Evolutionary conservation across 2,888 invertebrate genomes (phyloP).

Genomic region (Meiosimyza decipiens): DNA sequence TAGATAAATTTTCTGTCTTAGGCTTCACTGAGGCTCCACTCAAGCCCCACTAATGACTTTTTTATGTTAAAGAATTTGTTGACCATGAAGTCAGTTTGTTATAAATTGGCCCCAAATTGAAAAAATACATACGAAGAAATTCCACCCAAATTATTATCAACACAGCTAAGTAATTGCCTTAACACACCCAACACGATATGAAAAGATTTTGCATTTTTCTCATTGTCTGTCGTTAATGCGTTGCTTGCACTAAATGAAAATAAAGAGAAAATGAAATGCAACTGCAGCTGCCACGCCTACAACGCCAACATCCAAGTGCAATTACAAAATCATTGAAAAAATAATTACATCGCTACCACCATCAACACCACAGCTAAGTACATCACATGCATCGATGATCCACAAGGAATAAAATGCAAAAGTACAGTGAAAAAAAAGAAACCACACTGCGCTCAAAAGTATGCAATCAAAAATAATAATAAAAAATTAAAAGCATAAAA

Average conservation of each 20-base stretch:
- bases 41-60: too few species aligned
- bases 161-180: slow-evolving; percentile 20
- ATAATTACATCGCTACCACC: slow-evolving; percentile 1
- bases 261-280: neutral
- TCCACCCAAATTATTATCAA: slow-evolving; percentile 15
- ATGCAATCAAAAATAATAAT: slow-evolving; percentile 1
- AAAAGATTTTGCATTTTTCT: too few species aligned
- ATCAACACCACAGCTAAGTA: neutral
- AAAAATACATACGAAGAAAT: neutral
- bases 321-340: slow-evolving; percentile 24
- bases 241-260: neutral
- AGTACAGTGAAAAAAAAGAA: neutral
- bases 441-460: slow-evolving; percentile 14
- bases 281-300: too few species aligned
- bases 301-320: neutral
- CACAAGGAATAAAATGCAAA: neutral
- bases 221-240: too few species aligned
- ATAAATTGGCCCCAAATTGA: neutral
- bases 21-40: too few species aligned
- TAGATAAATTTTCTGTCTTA: too few species aligned
- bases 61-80: too few species aligned
- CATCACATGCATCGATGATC: slow-evolving; percentile 1
- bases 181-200: neutral
- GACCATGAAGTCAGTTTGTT: too few species aligned
- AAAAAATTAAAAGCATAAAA: neutral